Evolutionary conservation across 2,888 invertebrate species (phyloP).

Genomic region (Lycaena phlaeas): DNA sequence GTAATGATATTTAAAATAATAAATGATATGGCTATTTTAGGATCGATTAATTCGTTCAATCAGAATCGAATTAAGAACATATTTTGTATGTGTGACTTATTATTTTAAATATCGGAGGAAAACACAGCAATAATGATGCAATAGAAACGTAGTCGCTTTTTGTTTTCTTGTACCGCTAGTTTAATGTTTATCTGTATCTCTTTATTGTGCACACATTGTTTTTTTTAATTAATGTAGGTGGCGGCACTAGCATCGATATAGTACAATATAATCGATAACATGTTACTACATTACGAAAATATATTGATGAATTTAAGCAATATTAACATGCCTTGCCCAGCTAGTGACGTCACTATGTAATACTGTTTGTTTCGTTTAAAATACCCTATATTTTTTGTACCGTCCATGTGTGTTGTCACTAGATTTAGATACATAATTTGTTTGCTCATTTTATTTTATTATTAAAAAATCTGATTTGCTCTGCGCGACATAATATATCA

Average conservation of each 20-base stretch:
- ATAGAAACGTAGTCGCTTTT: constrained; percentile 49
- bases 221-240: constrained; percentile 3
- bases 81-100: constrained; percentile 14
- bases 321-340: background rate
- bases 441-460: constrained; percentile 19
- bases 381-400: constrained; percentile 41
- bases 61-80: background rate
- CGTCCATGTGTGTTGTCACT: constrained; percentile 64
- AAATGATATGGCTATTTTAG: constrained; percentile 25
- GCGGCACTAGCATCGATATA: background rate
- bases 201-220: constrained; percentile 8
- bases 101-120: constrained; percentile 20
- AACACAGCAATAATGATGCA: constrained; percentile 64
- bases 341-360: constrained; percentile 3
- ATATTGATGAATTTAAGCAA: too few relatives aligned
- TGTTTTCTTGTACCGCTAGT: constrained; percentile 58
- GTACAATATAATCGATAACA: background rate
- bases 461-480: constrained; percentile 17
- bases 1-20: constrained; percentile 33
- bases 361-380: constrained; percentile 12
- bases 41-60: background rate
- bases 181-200: constrained; percentile 34
- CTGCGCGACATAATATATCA: constrained; percentile 35
- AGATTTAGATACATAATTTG: constrained; percentile 19
- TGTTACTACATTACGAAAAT: too few relatives aligned